These are phyloP conservation scores for Empidonax traillii DNA, from an alignment of 2,113 vertebrate species.

Conservation along the genomic window DNA sequence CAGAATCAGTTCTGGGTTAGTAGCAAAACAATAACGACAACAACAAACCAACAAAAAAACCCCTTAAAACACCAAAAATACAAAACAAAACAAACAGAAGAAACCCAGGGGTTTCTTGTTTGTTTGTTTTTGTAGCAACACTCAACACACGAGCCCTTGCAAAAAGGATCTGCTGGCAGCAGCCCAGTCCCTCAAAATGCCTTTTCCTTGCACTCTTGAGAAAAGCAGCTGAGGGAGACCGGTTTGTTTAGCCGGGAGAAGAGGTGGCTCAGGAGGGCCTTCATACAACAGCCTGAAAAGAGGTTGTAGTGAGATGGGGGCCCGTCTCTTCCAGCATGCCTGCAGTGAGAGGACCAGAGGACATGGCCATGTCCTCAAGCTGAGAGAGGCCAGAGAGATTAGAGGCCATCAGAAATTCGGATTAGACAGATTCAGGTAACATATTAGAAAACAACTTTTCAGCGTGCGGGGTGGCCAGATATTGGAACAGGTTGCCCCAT, in stretches of 20 bases:
- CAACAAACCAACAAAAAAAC: too few relatives aligned
- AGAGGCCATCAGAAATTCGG: too few relatives aligned
- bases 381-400: not conserved
- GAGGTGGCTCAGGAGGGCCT: too few relatives aligned
- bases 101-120: too few relatives aligned
- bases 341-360: not conserved
- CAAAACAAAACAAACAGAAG: too few relatives aligned
- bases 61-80: not conserved
- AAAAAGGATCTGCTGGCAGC: fast-evolving
- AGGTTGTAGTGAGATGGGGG: not conserved
- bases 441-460: fast-evolving
- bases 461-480: too few relatives aligned
- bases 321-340: too few relatives aligned
- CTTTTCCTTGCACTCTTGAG: not conserved
- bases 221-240: not conserved
- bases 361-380: fast-evolving
- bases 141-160: fast-evolving
- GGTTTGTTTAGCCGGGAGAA: not conserved
- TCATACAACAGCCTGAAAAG: not conserved
- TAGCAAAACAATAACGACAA: not conserved
- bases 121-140: too few relatives aligned
- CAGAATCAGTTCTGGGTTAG: not conserved
- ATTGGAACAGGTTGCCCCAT: not conserved
- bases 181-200: fast-evolving
- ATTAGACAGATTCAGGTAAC: not conserved